These are phyloP conservation scores for Poecilia latipinna DNA, from an alignment of 2,113 vertebrate species.

Conservation along the genomic window DNA sequence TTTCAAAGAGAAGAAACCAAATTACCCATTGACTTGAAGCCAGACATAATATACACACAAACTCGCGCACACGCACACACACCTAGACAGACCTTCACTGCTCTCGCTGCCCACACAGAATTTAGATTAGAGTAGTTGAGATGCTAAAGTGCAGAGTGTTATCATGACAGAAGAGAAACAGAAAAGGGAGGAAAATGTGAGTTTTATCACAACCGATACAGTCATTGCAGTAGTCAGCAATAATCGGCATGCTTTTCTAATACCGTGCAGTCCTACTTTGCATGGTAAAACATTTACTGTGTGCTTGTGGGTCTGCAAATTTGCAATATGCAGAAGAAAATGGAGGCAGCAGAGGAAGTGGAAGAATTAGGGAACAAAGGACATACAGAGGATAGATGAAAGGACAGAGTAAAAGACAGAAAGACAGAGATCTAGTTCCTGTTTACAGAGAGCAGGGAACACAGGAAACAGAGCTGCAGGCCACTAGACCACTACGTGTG, in stretches of 20 bases:
- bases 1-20: too few relatives aligned
- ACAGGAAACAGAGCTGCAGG: constrained; percentile 60
- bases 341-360: constrained; percentile 28
- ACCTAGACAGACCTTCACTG: too few relatives aligned
- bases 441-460: constrained; percentile 62
- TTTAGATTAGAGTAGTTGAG: too few relatives aligned
- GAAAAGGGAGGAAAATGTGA: too few relatives aligned
- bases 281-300: constrained; percentile 25
- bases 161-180: too few relatives aligned
- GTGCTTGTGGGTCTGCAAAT: constrained; percentile 37
- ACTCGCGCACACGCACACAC: too few relatives aligned
- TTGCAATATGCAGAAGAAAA: constrained; percentile 28
- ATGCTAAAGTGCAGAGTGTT: too few relatives aligned
- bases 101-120: too few relatives aligned
- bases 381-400: constrained; percentile 36
- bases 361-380: constrained; percentile 29
- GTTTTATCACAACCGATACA: neutral
- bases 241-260: neutral
- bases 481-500: constrained; percentile 20
- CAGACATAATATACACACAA: too few relatives aligned
- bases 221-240: neutral
- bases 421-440: constrained; percentile 67
- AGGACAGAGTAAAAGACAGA: constrained; percentile 35
- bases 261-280: constrained; percentile 26
- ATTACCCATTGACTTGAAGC: too few relatives aligned